phyloP scores from a whole-genome alignment of 1,140 invertebrate species.

The Drosophila murphyi region DNA sequence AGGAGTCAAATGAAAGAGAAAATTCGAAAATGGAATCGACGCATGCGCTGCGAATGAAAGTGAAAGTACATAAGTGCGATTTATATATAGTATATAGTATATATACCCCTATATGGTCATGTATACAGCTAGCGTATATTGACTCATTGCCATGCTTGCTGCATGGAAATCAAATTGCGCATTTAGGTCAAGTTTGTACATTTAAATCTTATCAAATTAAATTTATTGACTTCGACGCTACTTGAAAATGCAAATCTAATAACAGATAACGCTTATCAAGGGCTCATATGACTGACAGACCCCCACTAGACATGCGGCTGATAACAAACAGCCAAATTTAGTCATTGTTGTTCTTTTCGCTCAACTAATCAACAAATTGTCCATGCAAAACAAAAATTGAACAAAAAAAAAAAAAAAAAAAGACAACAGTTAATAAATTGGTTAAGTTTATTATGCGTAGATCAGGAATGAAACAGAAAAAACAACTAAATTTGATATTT shows the following conservation, averaged over 20 bases:
- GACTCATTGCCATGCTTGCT: conserved; percentile 3
- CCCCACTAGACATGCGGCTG: conserved; percentile 43
- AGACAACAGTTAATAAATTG: conserved; percentile 25
- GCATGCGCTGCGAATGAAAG: conserved; percentile 67
- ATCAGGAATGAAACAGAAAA: conserved; percentile 4
- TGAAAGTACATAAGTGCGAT: conserved; percentile 61
- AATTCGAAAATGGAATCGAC: conserved; percentile 20
- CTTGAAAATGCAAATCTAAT: conserved; percentile 49
- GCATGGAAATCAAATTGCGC: conserved; percentile 54
- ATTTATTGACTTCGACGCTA: background rate
- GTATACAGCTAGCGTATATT: background rate
- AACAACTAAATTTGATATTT: background rate
- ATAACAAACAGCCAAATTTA: conserved; percentile 6
- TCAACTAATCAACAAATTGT: conserved; percentile 36
- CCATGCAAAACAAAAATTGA: background rate
- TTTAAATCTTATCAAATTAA: conserved; percentile 46
- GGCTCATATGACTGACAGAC: conserved; percentile 22
- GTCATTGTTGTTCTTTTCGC: conserved; percentile 15
- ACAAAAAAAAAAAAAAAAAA: conserved; percentile 1
- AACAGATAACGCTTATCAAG: conserved; percentile 46
- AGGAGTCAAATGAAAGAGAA: background rate
- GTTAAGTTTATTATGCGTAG: conserved; percentile 24
- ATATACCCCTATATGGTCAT: conserved; percentile 3
- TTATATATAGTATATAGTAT: conserved; percentile 19
- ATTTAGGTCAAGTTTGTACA: conserved; percentile 71